Evolutionary conservation across 2,113 vertebrate species (phyloP).

Genomic region (Tragulus kanchil): DNA sequence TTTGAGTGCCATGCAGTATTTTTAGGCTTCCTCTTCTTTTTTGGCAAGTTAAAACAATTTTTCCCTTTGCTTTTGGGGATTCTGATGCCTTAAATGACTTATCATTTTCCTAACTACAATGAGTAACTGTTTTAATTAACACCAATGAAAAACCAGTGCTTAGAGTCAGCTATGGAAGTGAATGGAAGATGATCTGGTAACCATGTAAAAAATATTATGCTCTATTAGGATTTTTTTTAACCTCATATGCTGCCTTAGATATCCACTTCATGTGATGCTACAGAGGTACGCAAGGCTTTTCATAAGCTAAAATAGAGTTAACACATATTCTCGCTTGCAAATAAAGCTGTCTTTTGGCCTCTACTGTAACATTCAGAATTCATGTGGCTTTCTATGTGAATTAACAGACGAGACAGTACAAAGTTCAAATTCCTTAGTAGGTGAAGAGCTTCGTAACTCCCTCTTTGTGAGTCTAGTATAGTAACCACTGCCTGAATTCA

Average conservation of each 20-base stretch:
- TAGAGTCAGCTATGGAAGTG: background rate
- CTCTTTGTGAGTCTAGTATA: background rate
- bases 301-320: background rate
- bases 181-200: background rate
- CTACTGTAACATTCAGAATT: background rate
- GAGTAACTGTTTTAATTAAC: background rate
- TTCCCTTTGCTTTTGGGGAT: background rate
- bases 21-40: slow-evolving; percentile 22
- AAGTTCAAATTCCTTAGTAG: background rate
- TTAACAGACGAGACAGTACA: background rate
- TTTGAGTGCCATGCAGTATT: background rate
- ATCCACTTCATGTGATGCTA: background rate
- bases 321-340: background rate
- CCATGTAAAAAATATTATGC: background rate
- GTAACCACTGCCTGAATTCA: background rate
- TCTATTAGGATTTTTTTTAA: background rate
- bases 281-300: background rate
- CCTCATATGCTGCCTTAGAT: background rate
- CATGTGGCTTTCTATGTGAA: background rate
- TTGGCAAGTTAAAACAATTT: slow-evolving; percentile 2
- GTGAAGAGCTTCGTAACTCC: background rate
- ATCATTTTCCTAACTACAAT: slow-evolving; percentile 8
- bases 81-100: background rate
- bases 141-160: background rate
- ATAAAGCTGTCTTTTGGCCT: background rate